A percentile compares a stretch with the other conserved stretches of the same genome.
These are phyloP conservation scores for Helicoverpa armigera DNA, from an alignment of 1,140 invertebrate genomes.

Conservation along the genomic window DNA sequence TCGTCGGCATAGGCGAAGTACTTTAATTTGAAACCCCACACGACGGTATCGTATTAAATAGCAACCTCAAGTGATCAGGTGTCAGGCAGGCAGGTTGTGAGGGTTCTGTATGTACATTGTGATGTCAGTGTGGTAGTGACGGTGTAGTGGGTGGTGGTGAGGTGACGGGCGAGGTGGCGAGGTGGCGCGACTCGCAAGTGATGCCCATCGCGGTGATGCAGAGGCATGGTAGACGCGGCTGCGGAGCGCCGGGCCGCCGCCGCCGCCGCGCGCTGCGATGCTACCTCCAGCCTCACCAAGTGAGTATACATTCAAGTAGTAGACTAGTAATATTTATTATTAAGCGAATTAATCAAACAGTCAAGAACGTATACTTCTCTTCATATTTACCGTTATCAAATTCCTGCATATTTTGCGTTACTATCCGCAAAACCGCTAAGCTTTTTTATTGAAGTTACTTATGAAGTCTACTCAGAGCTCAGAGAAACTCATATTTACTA, in stretches of 20 bases:
- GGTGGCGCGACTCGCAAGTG: constrained; percentile 67
- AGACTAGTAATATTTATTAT: neutral
- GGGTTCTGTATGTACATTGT: constrained; percentile 63
- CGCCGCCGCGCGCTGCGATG: constrained; percentile 73
- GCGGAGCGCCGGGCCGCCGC: constrained; percentile 81
- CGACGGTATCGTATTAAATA: constrained; percentile 58
- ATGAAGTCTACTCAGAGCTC: too few species aligned
- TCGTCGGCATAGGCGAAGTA: constrained; percentile 20
- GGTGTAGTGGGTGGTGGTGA: constrained; percentile 64
- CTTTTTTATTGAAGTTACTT: too few species aligned
- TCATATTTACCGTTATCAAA: neutral
- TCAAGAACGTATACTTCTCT: neutral
- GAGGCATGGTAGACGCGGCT: constrained; percentile 85
- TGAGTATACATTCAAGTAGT: constrained; percentile 59
- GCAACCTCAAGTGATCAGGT: constrained; percentile 63
- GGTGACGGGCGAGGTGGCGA: constrained; percentile 50
- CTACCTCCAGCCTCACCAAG: constrained; percentile 79
- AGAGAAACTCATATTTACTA: too few species aligned
- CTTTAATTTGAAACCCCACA: constrained; percentile 47
- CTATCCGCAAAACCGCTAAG: too few species aligned
- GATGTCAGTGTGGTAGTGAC: constrained; percentile 73
- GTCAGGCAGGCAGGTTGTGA: constrained; percentile 55
- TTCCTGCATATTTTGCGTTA: too few species aligned
- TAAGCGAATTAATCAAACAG: neutral
- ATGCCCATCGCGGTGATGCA: constrained; percentile 83